Conservation (phyloP, 2,797 vertebrate genomes). For the Capromys pilorides region DNA sequence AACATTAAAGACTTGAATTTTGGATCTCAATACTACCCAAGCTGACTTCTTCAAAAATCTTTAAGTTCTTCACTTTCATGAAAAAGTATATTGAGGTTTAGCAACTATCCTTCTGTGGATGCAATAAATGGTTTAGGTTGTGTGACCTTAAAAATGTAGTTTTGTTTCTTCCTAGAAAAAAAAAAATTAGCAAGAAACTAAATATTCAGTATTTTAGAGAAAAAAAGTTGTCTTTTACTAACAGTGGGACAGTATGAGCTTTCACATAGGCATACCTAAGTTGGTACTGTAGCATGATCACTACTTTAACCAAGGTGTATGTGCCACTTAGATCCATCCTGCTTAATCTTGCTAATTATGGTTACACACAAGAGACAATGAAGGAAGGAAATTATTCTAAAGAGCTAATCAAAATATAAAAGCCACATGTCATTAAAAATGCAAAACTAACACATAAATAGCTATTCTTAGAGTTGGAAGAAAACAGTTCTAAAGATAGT, state of each 20-base stretch:
- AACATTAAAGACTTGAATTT: background rate
- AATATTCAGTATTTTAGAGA: conserved; percentile 16
- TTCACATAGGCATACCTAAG: conserved; percentile 29
- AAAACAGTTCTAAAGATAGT: conserved; percentile 59
- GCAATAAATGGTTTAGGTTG: conserved; percentile 4
- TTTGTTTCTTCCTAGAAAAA: conserved; percentile 41
- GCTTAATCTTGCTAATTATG: conserved; percentile 64
- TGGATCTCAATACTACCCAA: background rate
- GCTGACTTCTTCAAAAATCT: background rate
- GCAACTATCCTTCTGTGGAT: background rate
- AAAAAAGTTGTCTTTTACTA: conserved; percentile 31
- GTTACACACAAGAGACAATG: conserved; percentile 60
- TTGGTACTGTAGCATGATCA: conserved; percentile 30
- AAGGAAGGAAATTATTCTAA: conserved; percentile 74
- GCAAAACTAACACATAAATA: conserved; percentile 72
- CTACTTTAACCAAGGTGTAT: background rate
- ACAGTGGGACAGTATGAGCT: background rate
- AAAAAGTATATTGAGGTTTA: conserved; percentile 7
- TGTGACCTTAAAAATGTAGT: background rate
- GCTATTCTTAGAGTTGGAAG: conserved; percentile 61
- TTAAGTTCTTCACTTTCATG: background rate
- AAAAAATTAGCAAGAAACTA: conserved; percentile 30
- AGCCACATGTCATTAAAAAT: conserved; percentile 74
- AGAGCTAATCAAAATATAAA: conserved; percentile 79
- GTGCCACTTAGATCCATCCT: background rate